Percentiles rank a stretch among this genome's conserved stretches.
phyloP scores from a whole-genome alignment of 2,797 vertebrate genomes.

The Sciurus carolinensis region DNA sequence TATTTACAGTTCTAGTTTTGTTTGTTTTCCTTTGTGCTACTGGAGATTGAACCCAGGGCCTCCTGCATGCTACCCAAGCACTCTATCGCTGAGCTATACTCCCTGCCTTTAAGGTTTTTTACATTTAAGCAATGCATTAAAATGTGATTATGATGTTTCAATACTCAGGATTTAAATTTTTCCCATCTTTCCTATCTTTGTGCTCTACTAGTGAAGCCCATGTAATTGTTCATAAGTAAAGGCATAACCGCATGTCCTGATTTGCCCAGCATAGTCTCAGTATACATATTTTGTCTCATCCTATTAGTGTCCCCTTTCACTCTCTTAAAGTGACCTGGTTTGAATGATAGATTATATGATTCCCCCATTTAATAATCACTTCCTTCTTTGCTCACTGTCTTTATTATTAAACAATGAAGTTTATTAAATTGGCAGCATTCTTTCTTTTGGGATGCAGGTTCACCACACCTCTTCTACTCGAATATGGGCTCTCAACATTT shows the following conservation, averaged over 20 bases:
- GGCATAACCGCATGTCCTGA: neutral
- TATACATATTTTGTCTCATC: neutral
- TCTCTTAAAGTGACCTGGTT: conserved; percentile 20
- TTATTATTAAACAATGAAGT: conserved; percentile 10
- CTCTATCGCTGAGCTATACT: neutral
- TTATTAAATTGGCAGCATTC: neutral
- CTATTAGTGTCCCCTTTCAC: neutral
- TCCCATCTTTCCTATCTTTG: neutral
- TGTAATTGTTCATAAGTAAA: conserved; percentile 20
- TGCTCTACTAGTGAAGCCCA: neutral
- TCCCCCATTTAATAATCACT: neutral
- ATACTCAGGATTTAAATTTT: conserved; percentile 35
- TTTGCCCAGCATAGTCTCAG: neutral
- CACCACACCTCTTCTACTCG: neutral
- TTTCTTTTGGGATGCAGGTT: neutral
- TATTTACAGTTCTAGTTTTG: neutral
- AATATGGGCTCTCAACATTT: neutral
- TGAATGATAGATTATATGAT: neutral
- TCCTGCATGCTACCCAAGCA: neutral
- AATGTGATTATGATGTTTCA: neutral
- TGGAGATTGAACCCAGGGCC: neutral
- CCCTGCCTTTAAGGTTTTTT: neutral
- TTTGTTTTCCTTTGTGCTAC: neutral
- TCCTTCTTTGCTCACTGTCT: neutral
- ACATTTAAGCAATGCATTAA: too few relatives aligned